These are phyloP conservation scores for Centropristis striata DNA, from an alignment of 2,113 vertebrate species.

Conservation along the genomic window DNA sequence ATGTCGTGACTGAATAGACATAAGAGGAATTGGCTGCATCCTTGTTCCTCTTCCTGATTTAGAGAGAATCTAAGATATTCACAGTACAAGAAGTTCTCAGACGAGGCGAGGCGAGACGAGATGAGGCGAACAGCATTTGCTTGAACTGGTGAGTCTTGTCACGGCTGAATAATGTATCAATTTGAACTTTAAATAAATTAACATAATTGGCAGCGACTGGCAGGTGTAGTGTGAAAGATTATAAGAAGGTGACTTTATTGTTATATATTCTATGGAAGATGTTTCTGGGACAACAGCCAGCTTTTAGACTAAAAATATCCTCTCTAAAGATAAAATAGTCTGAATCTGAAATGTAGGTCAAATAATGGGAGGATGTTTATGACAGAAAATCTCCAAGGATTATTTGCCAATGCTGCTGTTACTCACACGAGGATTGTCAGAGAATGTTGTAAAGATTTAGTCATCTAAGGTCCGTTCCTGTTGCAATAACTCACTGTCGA, in stretches of 20 bases:
- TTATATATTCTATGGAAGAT: background rate
- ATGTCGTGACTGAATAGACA: constrained; percentile 1
- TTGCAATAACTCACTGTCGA: background rate
- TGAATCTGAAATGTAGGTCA: background rate
- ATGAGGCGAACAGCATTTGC: background rate
- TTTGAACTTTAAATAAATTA: background rate
- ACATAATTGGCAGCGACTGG: background rate
- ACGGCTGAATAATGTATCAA: background rate
- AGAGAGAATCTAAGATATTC: background rate
- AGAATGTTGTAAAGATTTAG: background rate
- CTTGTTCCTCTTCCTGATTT: constrained; percentile 55
- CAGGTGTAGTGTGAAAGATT: background rate
- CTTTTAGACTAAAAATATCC: background rate
- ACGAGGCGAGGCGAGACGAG: background rate
- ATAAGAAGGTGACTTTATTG: background rate
- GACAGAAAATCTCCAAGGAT: background rate
- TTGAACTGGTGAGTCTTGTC: constrained; percentile 35
- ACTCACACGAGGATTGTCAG: background rate
- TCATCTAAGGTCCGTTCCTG: background rate
- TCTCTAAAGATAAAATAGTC: background rate
- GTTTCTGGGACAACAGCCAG: background rate
- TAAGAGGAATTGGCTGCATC: background rate
- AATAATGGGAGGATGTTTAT: background rate
- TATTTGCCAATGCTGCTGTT: background rate
- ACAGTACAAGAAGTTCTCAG: background rate